Conservation (phyloP, 2,888 invertebrate species). For the Caenorhabditis sp. region DNA sequence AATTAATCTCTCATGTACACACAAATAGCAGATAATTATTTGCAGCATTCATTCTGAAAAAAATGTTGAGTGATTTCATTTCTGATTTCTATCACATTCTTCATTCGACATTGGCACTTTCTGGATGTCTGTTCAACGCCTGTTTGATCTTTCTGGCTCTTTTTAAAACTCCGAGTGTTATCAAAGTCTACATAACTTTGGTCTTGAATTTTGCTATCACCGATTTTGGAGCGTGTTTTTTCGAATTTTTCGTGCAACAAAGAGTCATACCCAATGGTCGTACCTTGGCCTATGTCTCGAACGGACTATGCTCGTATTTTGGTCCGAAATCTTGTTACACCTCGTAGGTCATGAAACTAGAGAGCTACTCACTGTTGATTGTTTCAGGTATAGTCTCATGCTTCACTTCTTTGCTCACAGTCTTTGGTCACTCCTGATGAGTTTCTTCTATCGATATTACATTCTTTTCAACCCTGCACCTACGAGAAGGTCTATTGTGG, state of each 20-base stretch:
- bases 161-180: slow-evolving; percentile 12
- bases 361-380: no score
- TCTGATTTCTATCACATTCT: background rate
- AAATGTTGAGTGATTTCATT: background rate
- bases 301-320: slow-evolving; percentile 5
- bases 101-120: slow-evolving; percentile 5
- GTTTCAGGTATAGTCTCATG: slow-evolving; percentile 35
- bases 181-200: slow-evolving; percentile 14
- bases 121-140: slow-evolving; percentile 12
- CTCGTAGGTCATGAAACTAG: background rate
- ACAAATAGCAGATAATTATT: background rate
- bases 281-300: slow-evolving; percentile 8
- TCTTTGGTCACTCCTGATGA: slow-evolving; percentile 30
- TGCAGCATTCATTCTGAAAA: background rate
- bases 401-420: slow-evolving; percentile 27
- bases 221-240: slow-evolving; percentile 18
- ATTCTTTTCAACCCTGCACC: slow-evolving; percentile 33
- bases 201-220: slow-evolving; percentile 29
- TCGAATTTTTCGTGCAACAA: slow-evolving; percentile 24
- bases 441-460: slow-evolving; percentile 37
- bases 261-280: slow-evolving; percentile 5
- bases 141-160: slow-evolving; percentile 11
- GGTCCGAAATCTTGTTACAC: slow-evolving; percentile 1
- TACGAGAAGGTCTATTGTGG: slow-evolving; percentile 8
- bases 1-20: no score